phyloP scores from a whole-genome alignment of 2,113 vertebrate species.

The Maccullochella peelii region DNA sequence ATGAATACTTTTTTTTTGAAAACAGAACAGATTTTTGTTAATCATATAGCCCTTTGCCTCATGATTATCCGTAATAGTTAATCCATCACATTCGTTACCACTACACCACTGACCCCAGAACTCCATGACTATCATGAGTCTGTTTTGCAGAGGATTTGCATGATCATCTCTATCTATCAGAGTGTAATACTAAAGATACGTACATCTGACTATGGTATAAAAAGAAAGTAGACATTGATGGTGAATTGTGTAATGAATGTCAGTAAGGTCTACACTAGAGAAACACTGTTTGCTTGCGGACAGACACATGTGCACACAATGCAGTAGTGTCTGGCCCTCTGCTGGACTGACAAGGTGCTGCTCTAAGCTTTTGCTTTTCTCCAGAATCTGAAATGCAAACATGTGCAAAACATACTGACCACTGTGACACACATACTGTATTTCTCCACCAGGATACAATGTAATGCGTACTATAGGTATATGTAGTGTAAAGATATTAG shows the following conservation, averaged over 20 bases:
- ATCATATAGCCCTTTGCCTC: background rate
- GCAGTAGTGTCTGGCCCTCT: constrained; percentile 37
- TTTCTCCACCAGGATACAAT: background rate
- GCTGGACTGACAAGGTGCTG: constrained; percentile 31
- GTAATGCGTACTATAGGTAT: background rate
- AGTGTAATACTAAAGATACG: background rate
- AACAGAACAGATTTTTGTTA: background rate
- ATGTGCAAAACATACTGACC: constrained; percentile 10
- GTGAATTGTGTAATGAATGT: background rate
- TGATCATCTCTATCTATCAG: background rate
- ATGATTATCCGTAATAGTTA: background rate
- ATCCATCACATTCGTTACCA: background rate
- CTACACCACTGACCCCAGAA: background rate
- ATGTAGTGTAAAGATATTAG: background rate
- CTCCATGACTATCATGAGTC: background rate
- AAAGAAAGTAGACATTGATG: background rate
- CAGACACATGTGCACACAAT: background rate
- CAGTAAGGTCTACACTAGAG: background rate
- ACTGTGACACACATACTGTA: background rate
- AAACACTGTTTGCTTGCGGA: background rate
- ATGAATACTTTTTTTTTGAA: background rate
- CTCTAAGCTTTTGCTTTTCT: background rate
- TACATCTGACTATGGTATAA: background rate
- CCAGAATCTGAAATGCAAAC: background rate
- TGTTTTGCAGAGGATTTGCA: background rate